phyloP scores from a whole-genome alignment of 2,888 invertebrate species.

The Rotaria sp. region DNA sequence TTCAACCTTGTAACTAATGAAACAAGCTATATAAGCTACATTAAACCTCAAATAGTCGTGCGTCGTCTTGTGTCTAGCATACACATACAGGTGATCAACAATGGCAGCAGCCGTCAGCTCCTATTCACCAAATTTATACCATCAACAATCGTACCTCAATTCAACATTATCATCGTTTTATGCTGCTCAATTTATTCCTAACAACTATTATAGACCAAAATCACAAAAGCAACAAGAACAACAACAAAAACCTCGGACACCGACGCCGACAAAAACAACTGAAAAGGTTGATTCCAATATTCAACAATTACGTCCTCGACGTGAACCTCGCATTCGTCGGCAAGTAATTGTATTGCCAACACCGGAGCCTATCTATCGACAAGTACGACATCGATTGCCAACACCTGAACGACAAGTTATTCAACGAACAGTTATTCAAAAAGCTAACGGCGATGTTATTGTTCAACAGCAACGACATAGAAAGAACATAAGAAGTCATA shows the following conservation, averaged over 20 bases:
- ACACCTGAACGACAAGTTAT: conserved; percentile 24
- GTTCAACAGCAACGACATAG: background rate
- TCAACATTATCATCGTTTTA: background rate
- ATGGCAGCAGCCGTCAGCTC: background rate
- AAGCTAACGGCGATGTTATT: background rate
- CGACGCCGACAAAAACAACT: background rate
- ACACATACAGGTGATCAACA: background rate
- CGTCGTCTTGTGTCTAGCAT: background rate
- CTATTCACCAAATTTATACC: background rate
- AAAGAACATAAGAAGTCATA: background rate
- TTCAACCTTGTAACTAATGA: background rate
- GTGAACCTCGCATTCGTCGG: background rate
- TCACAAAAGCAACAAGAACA: background rate
- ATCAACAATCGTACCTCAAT: background rate
- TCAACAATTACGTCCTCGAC: background rate
- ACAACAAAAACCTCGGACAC: background rate
- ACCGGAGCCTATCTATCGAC: background rate
- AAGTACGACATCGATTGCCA: conserved; percentile 11
- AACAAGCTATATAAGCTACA: background rate
- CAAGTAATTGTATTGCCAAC: background rate
- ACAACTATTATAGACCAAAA: background rate
- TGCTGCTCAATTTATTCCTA: background rate
- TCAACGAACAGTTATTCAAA: background rate
- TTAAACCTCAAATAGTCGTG: background rate
- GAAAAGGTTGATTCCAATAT: background rate